Evolutionary conservation across 2,113 vertebrate genomes (phyloP).

Genomic region (Laticauda colubrina): DNA sequence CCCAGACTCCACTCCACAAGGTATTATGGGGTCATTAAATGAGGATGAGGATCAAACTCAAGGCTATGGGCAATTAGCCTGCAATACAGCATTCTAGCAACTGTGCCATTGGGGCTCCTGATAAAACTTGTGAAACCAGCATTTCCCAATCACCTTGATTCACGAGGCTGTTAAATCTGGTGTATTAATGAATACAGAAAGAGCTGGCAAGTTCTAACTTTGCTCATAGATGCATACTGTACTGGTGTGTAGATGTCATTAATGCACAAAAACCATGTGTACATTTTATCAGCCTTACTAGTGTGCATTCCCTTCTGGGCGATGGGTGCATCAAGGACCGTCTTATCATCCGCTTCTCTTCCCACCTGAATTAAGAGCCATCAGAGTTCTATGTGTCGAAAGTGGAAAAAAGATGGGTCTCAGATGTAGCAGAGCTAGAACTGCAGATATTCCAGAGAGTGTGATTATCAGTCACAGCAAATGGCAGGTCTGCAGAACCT

Average conservation of each 20-base stretch:
- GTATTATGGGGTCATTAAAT: too few relatives aligned
- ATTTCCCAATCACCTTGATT: background rate
- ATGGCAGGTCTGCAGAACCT: background rate
- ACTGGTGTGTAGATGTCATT: background rate
- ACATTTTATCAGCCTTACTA: background rate
- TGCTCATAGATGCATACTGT: background rate
- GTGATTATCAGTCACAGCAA: background rate
- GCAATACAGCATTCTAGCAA: too few relatives aligned
- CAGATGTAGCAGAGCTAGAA: background rate
- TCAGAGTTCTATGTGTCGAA: background rate
- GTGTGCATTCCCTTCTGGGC: background rate
- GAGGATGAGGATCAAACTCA: too few relatives aligned
- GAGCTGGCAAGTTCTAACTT: background rate
- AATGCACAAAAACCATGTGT: background rate
- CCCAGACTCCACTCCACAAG: too few relatives aligned
- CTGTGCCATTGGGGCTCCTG: too few relatives aligned
- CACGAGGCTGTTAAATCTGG: background rate
- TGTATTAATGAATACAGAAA: background rate
- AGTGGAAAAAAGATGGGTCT: background rate
- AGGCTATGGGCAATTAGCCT: too few relatives aligned
- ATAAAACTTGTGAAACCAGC: too few relatives aligned
- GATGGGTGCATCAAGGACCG: too few relatives aligned
- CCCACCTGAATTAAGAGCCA: background rate
- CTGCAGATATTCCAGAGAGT: background rate
- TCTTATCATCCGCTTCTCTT: background rate